Percentiles rank a stretch among this genome's conserved stretches.
phyloP scores from a whole-genome alignment of 1,140 invertebrate genomes.

The Drosophila navojoa region DNA sequence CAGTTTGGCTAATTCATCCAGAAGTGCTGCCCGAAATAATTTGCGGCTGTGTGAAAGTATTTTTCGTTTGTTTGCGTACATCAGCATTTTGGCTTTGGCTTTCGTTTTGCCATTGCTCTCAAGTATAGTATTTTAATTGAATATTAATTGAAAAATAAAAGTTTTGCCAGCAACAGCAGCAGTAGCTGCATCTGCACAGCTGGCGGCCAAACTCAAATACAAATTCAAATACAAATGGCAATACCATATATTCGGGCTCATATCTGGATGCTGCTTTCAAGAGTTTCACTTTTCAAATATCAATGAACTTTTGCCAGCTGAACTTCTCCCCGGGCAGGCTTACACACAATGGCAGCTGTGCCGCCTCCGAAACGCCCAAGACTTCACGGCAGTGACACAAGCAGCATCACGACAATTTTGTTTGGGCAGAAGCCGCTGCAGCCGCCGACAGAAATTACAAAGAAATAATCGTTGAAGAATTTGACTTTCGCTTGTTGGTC shows the following conservation, averaged over 20 bases:
- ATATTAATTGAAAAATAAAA: conserved; percentile 78
- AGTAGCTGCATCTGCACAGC: conserved; percentile 35
- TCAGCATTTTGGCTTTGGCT: conserved; percentile 4
- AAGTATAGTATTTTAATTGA: conserved; percentile 67
- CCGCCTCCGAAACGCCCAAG: conserved; percentile 17
- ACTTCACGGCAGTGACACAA: conserved; percentile 61
- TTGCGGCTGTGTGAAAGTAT: conserved; percentile 75
- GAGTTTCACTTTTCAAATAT: conserved; percentile 59
- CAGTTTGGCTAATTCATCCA: conserved; percentile 73
- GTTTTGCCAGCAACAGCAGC: conserved; percentile 43
- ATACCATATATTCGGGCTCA: conserved; percentile 32
- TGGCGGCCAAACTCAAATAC: conserved; percentile 42
- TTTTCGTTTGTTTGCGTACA: conserved; percentile 40
- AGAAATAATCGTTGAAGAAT: conserved; percentile 78
- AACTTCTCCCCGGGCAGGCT: conserved; percentile 30
- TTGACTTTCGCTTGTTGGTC: conserved; percentile 74
- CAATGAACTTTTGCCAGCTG: conserved; percentile 49
- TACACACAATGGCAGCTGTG: conserved; percentile 61
- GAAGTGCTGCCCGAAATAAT: conserved; percentile 78
- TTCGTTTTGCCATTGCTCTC: conserved; percentile 18
- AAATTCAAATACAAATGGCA: no score
- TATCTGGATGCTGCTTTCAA: conserved; percentile 23
- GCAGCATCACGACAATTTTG: conserved; percentile 52
- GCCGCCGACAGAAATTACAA: conserved; percentile 53
- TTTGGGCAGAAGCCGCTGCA: conserved; percentile 56